Evolutionary conservation across 2,888 invertebrate genomes (phyloP).

Genomic region (Ophioninae sp.): DNA sequence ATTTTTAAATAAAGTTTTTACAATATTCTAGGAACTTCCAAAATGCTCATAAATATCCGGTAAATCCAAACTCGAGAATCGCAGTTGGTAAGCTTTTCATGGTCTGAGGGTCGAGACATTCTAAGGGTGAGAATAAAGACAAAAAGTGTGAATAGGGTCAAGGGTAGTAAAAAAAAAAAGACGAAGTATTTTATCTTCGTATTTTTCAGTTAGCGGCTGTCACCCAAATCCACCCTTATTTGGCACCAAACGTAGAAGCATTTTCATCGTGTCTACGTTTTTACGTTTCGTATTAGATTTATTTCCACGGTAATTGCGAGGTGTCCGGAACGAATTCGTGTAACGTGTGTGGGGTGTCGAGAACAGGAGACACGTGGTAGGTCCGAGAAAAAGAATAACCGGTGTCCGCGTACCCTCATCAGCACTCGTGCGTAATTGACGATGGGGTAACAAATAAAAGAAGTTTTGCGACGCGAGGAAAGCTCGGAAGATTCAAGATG

Average conservation of each 20-base stretch:
- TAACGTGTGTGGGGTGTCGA: background rate
- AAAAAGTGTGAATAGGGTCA: background rate
- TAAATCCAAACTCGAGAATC: too few species aligned
- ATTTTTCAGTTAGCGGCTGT: slow-evolving; percentile 52
- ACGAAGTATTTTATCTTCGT: slow-evolving; percentile 23
- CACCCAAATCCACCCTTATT: slow-evolving; percentile 18
- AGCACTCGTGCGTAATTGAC: slow-evolving; percentile 58
- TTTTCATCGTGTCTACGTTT: background rate
- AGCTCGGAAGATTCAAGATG: background rate
- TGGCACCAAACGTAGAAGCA: slow-evolving; percentile 11
- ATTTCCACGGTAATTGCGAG: background rate
- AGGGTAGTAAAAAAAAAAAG: background rate
- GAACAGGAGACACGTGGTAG: slow-evolving; percentile 27
- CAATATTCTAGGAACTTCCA: too few species aligned
- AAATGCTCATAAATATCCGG: too few species aligned
- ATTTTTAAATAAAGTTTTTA: too few species aligned
- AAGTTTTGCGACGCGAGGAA: background rate
- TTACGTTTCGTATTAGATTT: background rate
- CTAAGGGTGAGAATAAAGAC: background rate
- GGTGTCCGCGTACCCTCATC: slow-evolving; percentile 45
- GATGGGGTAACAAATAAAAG: slow-evolving; percentile 17
- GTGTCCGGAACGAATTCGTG: background rate
- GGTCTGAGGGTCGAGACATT: too few species aligned
- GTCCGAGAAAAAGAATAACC: slow-evolving; percentile 2
- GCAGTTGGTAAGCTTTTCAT: too few species aligned